A percentile compares a stretch with the other conserved stretches of the same genome.
Evolutionary conservation across 2,113 vertebrate genomes (phyloP).

Genomic region (Thamnaconus septentrionalis): DNA sequence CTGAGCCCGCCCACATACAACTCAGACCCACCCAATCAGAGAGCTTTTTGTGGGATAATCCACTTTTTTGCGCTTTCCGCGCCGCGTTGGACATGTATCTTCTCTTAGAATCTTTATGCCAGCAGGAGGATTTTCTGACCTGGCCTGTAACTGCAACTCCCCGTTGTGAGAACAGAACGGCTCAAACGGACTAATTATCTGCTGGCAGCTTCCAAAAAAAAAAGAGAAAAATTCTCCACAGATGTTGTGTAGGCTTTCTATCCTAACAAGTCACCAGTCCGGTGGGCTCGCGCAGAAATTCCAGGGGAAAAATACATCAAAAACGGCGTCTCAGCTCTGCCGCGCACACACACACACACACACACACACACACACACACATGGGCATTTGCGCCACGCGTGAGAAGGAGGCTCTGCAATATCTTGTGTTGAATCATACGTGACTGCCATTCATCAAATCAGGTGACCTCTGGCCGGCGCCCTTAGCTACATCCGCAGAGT

Average conservation of each 20-base stretch:
- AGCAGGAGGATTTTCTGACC: conserved; percentile 38
- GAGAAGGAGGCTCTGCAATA: conserved; percentile 21
- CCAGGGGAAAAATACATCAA: no score
- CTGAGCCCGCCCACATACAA: no score
- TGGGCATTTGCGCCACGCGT: neutral
- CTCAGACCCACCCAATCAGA: no score
- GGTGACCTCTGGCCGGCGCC: conserved; percentile 73
- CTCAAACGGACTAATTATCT: conserved; percentile 64
- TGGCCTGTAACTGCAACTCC: conserved; percentile 33
- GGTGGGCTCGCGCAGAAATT: neutral
- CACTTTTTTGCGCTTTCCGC: no score
- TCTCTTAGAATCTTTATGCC: conserved; percentile 49
- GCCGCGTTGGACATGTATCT: neutral
- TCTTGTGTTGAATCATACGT: conserved; percentile 52
- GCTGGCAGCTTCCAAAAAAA: conserved; percentile 29
- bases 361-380: neutral
- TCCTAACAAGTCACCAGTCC: conserved; percentile 47
- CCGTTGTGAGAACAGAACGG: conserved; percentile 15
- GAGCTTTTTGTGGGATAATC: no score
- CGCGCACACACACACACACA: no score
- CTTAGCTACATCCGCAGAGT: conserved; percentile 62
- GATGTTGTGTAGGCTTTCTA: conserved; percentile 44
- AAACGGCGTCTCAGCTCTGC: no score
- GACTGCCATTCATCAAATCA: conserved; percentile 70
- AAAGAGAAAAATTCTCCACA: conserved; percentile 41